phyloP scores from a whole-genome alignment of 2,113 vertebrate species.

The Theristicus caerulescens region DNA sequence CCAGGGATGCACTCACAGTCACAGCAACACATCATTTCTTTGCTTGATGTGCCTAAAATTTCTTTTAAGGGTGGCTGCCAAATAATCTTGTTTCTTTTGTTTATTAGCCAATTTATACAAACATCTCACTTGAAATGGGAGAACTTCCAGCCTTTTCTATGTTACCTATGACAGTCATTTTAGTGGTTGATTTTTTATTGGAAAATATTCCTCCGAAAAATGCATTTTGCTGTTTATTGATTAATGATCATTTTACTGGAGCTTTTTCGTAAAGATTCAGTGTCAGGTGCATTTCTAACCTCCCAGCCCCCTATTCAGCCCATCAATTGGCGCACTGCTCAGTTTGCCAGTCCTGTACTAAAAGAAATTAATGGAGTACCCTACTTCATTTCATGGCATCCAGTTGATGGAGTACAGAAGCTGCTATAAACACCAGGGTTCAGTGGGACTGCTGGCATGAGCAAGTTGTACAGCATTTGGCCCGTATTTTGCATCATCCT shows the following conservation, averaged over 20 bases:
- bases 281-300: background rate
- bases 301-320: background rate
- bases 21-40: background rate
- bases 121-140: background rate
- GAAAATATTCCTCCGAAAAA: background rate
- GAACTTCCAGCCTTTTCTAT: background rate
- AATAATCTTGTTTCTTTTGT: slow-evolving; percentile 21
- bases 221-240: background rate
- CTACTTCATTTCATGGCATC: background rate
- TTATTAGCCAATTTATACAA: slow-evolving; percentile 25
- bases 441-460: background rate
- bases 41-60: slow-evolving; percentile 8
- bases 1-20: background rate
- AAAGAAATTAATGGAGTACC: slow-evolving; percentile 40
- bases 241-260: background rate
- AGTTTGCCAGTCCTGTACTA: background rate
- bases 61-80: background rate
- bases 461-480: background rate
- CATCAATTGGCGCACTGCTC: background rate
- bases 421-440: background rate
- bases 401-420: background rate
- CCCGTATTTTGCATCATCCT: background rate
- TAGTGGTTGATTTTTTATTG: background rate
- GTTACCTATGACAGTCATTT: background rate
- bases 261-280: background rate